Evolutionary conservation across 2,797 vertebrate genomes (phyloP), one percentile per base, ranked within the genome.

Genomic region (Coreius guichenoti): DNA sequence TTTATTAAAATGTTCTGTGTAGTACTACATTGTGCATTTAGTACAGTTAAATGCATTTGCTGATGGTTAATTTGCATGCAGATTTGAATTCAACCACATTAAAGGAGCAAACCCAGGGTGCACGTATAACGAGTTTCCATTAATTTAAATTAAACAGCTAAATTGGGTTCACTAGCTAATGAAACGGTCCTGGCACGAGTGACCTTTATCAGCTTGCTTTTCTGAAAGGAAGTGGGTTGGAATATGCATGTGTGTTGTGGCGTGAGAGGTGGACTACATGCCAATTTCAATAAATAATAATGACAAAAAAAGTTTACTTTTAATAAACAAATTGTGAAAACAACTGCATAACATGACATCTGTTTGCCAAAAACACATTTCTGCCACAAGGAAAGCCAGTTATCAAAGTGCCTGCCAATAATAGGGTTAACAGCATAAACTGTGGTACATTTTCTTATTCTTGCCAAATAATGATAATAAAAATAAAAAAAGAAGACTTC

Each of bases 141-240:
- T 90, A 89, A 91, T 92, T 91, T 89, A 89, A 92, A 92, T 92
- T 84, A 90, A 91, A 92, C 86, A 80, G 89, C 83, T 83, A 76
- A 91, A 90, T 89, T 90, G 86, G 90, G 88, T 90, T 90, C 86
- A 89, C 81, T 82, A 82, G 89, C 89, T 93, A 91, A 91, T 93
- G 89, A 92, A 92, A 92, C 84, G 61, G 86, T 88, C 83, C 81
- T 87, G 58, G 86, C 86, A 74, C n/a, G 76, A 90, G 69, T 89
- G 91, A 92, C 90, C 91, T 91, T 92, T 91, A 90, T 90, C 86
- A 79, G 82, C 79, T 61, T 76, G 63, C 61, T 89, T 65, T 80
- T 83, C 73, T 74, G 47, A 83, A 87, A 82, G 85, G 47, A 85
- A 82, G 67, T 56, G 45, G 77, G 77, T 63, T 43, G 36, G 65